Evolutionary conservation across 2,113 vertebrate genomes (phyloP).

Genomic region (Nycticebus coucang): DNA sequence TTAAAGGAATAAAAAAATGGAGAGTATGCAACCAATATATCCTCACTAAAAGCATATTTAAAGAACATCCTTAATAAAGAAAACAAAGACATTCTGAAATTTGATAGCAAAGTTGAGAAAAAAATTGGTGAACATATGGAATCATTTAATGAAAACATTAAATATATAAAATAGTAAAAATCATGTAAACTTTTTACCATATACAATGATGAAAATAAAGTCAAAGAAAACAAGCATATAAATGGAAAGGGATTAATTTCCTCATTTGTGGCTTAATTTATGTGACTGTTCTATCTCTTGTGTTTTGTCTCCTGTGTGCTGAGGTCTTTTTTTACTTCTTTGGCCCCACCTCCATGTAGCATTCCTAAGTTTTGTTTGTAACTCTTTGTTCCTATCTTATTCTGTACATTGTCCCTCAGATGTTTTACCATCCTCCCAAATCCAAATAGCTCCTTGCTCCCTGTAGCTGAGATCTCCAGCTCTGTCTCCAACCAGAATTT

Average conservation of each 20-base stretch:
- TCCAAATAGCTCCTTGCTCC: neutral
- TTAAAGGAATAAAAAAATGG: too few relatives aligned
- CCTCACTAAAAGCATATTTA: neutral
- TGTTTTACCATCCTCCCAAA: neutral
- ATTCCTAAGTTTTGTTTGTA: constrained; percentile 16
- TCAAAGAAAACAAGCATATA: neutral
- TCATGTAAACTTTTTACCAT: neutral
- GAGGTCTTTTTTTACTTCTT: neutral
- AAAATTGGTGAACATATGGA: neutral
- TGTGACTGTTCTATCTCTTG: neutral
- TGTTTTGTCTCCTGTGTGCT: neutral
- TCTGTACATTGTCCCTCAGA: neutral
- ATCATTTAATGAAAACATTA: neutral
- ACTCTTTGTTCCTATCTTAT: neutral
- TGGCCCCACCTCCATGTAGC: neutral
- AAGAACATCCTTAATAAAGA: neutral
- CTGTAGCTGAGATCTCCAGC: neutral
- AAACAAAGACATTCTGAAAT: neutral
- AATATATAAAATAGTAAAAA: neutral
- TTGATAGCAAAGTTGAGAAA: neutral
- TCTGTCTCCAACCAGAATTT: neutral
- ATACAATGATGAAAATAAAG: neutral
- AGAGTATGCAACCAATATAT: neutral
- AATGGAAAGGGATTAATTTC: neutral
- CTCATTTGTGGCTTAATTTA: neutral